Conservation (phyloP, 1,140 invertebrate species). For the Papilio helenus region DNA sequence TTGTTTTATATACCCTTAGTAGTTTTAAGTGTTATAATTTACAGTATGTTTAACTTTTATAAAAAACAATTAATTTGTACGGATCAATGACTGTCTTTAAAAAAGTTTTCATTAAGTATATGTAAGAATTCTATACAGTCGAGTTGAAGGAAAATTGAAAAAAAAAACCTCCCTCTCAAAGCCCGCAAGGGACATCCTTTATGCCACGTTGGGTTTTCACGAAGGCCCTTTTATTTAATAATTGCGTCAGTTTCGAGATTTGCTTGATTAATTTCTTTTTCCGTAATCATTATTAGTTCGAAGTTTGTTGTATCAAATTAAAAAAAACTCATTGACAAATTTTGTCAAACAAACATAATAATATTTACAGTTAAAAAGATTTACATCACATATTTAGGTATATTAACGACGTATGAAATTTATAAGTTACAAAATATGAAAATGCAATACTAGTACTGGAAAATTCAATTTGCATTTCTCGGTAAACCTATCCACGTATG, state of each 20-base stretch:
- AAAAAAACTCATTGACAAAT: not conserved
- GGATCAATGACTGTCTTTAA: slow-evolving; percentile 49
- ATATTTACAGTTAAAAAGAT: not conserved
- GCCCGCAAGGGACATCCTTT: slow-evolving; percentile 67
- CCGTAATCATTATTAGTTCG: slow-evolving; percentile 33
- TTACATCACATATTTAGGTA: not conserved
- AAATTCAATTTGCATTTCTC: not conserved
- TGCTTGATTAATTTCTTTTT: slow-evolving; percentile 63
- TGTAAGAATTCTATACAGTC: slow-evolving; percentile 59
- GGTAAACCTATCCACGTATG: not conserved
- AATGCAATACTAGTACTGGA: no score
- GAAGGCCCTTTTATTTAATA: slow-evolving; percentile 70
- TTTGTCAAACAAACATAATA: not conserved
- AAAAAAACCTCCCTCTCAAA: slow-evolving; percentile 71
- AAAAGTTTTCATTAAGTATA: slow-evolving; percentile 67
- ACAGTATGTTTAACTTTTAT: no score
- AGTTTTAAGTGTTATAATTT: not conserved
- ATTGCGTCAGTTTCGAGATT: slow-evolving; percentile 61
- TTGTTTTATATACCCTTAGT: not conserved
- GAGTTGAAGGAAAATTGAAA: slow-evolving; percentile 68
- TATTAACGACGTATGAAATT: not conserved
- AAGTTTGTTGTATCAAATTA: slow-evolving; percentile 4
- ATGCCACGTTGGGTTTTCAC: slow-evolving; percentile 73
- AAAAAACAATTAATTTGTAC: slow-evolving; percentile 43
- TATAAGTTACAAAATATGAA: no score